Percentiles rank a stretch among this genome's conserved stretches.
These are phyloP conservation scores for Cephus pulcher DNA, from an alignment of 2,888 invertebrate genomes.

Conservation along the genomic window DNA sequence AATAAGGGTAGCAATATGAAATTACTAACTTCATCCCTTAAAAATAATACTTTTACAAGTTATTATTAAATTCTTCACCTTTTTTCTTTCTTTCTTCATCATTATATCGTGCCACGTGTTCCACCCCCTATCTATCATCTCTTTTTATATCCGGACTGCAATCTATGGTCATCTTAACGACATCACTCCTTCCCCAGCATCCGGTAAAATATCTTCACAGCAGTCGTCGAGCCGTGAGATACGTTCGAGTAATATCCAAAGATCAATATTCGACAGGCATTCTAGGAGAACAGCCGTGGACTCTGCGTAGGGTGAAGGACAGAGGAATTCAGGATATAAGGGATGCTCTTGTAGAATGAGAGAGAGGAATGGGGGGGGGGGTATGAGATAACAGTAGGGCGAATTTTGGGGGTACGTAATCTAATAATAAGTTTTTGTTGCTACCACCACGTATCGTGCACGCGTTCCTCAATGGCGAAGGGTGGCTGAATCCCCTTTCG, in stretches of 20 bases:
- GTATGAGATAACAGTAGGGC: slow-evolving; percentile 10
- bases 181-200: not conserved
- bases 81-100: not conserved
- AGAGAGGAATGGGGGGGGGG: slow-evolving; percentile 7
- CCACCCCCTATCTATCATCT: not conserved
- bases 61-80: slow-evolving; percentile 2
- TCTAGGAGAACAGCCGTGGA: slow-evolving; percentile 2
- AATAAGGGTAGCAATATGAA: not conserved
- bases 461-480: slow-evolving; percentile 52
- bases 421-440: slow-evolving; percentile 65
- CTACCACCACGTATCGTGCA: slow-evolving; percentile 50
- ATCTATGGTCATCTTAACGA: slow-evolving; percentile 29
- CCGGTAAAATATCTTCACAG: slow-evolving; percentile 4
- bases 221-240: slow-evolving; percentile 6
- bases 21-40: not conserved
- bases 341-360: slow-evolving; percentile 12
- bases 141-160: slow-evolving; percentile 21
- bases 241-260: slow-evolving; percentile 27
- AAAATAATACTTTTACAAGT: not conserved
- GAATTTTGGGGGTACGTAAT: slow-evolving; percentile 53
- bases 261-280: slow-evolving; percentile 29
- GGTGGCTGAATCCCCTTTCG: slow-evolving; percentile 39
- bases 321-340: slow-evolving; percentile 7
- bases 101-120: not conserved
- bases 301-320: slow-evolving; percentile 7